Evolutionary conservation across 92 coral and sea anemone genomes (phyloP), one percentile per base, ranked within the genome.

Genomic region (Palythoa grandis): DNA sequence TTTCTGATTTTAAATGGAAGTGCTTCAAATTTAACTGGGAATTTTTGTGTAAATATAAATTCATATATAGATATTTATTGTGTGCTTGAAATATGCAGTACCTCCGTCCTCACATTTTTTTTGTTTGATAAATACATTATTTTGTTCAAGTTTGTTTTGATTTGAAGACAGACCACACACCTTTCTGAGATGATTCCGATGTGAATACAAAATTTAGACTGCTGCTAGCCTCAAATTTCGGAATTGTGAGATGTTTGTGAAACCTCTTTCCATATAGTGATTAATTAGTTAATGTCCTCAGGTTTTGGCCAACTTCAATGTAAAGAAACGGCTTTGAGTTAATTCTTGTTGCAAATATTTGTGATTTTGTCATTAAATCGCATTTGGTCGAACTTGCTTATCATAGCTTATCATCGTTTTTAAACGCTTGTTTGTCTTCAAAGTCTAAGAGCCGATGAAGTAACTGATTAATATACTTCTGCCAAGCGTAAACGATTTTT

Each of bases 111-210:
- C 37, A 80, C 74, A 80, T 43, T 13, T 80, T 52, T 20, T 80
- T 47, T 66, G 47, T 48, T 52, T 47, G 84, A 13, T 43, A 79
- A 65, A 79, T 79, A 68, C 43, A 63, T 54, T 77, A 3, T 47
- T 60, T 77, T 25, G 43, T 58, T 68, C 17, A 23, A 80, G 12
- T 25, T 80, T 80, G 60, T 67, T 67, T 80, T 80, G 75, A 47
- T 66, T 80, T 65, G 61, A 80, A 80, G 66, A 52, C 40, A n/a
- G 75, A 80, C 74, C 85, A 48, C 85, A 80, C 74, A 80, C 85
- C 75, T 39, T 66, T 14, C 8, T 52, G 17, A 66, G 58, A 16
- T 58, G 66, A 19, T 80, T 80, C 2, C 25, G 74, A 4, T 67
- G 22, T 47, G 19, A 65, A 40, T 65, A 65, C 40, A 35, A 17